These are phyloP conservation scores for Boloria selene DNA, from an alignment of 2,888 invertebrate species.

Conservation along the genomic window DNA sequence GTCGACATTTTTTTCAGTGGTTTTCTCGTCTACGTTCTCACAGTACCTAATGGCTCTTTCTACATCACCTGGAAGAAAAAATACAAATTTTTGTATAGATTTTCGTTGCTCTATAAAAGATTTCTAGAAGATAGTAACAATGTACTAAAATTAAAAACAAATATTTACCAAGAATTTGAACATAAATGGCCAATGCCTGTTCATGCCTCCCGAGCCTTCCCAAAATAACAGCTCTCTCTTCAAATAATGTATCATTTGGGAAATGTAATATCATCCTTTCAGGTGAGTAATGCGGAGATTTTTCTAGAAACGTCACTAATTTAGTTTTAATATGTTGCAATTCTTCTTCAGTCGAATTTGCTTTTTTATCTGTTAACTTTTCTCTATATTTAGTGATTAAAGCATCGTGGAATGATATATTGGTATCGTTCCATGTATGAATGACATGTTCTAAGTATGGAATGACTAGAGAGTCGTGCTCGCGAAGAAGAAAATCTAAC, in stretches of 20 bases:
- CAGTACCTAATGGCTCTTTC: slow-evolving; percentile 93
- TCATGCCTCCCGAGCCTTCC: slow-evolving; percentile 95
- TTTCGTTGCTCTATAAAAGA: neutral
- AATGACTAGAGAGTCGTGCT: slow-evolving; percentile 91
- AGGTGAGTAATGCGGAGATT: slow-evolving; percentile 91
- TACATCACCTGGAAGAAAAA: slow-evolving; percentile 84
- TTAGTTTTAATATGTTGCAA: slow-evolving; percentile 73
- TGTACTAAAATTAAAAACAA: neutral
- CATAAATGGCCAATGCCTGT: slow-evolving; percentile 95
- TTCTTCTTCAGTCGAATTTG: slow-evolving; percentile 64
- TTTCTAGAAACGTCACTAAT: slow-evolving; percentile 90
- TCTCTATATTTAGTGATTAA: slow-evolving; percentile 94
- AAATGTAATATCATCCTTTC: slow-evolving; percentile 94
- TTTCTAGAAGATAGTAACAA: too few species aligned
- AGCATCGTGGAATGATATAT: slow-evolving; percentile 93
- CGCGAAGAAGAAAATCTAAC: slow-evolving; percentile 92
- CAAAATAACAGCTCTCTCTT: slow-evolving; percentile 96
- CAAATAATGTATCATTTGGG: slow-evolving; percentile 91
- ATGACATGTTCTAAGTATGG: slow-evolving; percentile 98
- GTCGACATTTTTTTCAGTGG: slow-evolving; percentile 64
- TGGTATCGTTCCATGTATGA: slow-evolving; percentile 92
- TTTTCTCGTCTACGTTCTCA: slow-evolving; percentile 84
- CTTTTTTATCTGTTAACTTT: slow-evolving; percentile 79
- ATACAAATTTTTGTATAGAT: neutral
- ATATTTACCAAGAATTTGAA: slow-evolving; percentile 87